A percentile compares a stretch with the other conserved stretches of the same genome.
These are phyloP conservation scores for Drymodes brunneopygia DNA, from an alignment of 2,113 vertebrate species.

Conservation along the genomic window DNA sequence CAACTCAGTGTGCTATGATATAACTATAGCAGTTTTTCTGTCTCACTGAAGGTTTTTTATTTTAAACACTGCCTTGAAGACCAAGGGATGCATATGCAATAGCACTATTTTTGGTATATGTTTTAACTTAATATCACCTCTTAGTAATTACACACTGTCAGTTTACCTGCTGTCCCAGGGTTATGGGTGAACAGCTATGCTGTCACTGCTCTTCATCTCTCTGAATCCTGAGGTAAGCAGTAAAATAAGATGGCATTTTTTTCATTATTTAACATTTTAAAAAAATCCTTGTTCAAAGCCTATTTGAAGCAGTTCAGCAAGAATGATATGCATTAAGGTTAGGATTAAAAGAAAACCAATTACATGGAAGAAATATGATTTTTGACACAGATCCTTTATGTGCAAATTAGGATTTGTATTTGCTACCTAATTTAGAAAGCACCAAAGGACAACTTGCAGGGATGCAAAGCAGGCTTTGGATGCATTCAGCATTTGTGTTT, in stretches of 20 bases:
- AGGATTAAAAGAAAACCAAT: constrained; percentile 70
- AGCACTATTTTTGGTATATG: constrained; percentile 48
- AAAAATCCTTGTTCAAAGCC: constrained; percentile 64
- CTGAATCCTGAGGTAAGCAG: constrained; percentile 53
- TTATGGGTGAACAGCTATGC: constrained; percentile 68
- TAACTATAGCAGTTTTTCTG: constrained; percentile 76
- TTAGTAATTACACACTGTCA: constrained; percentile 65
- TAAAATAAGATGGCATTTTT: constrained; percentile 70
- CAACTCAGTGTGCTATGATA: constrained; percentile 73
- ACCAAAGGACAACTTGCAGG: constrained; percentile 36
- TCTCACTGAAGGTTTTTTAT: constrained; percentile 71
- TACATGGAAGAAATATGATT: constrained; percentile 68
- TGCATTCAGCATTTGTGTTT: not conserved
- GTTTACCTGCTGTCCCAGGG: constrained; percentile 70
- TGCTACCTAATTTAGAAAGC: constrained; percentile 62
- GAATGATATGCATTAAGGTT: constrained; percentile 63
- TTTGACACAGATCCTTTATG: constrained; percentile 64
- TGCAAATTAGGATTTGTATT: constrained; percentile 59
- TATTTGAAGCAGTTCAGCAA: constrained; percentile 57
- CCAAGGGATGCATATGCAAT: constrained; percentile 61
- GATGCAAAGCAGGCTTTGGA: constrained; percentile 35
- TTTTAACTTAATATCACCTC: constrained; percentile 71
- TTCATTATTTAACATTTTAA: constrained; percentile 63
- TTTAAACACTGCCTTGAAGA: constrained; percentile 70
- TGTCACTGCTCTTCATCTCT: constrained; percentile 61